Evolutionary conservation across 2,888 invertebrate genomes (phyloP), one percentile per base, ranked within the genome.

Genomic region (Apodemia zela): DNA sequence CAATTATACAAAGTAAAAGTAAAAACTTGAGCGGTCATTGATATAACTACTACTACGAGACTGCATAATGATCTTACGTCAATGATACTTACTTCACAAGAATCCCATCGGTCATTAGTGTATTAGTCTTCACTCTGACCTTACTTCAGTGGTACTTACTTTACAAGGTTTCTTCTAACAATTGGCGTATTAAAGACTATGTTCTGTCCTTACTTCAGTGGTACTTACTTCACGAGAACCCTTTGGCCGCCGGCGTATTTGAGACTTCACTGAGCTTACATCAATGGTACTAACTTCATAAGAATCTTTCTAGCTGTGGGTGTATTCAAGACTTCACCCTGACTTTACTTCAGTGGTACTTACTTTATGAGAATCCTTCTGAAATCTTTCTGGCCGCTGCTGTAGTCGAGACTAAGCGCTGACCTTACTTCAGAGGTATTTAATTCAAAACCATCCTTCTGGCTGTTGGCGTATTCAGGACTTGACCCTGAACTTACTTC

Each of bases 401-500:
- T 96, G 80, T 98, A 98, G 42, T 98, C 98, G 8, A 33, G 8
- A 33, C 7, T 3, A 3, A 6, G 6, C 33, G 1, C 7, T 33
- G 33, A 33, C 8, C 8, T 33, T 33, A 33, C 3, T 10, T 35
- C 10, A 35, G 2, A 33, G 17, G 3, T n/a, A 29, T 90, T 89
- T 86, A 97, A 98, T 93, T 98, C 98, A 80, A 98, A 98, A 10
- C 98, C 97, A 79, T 98, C 98, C 81, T 97, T 97, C 78, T 97
- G 96, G 0, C 98, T 98, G 72, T 96, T 96, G 47, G 97, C 96
- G 80, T 98, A 98, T 45, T 98, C 98, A 10, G 10, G 35, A 35
- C 10, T 10, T 2, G 8, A 35, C 35, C 10, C 35, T 35, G 35
- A 2, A 0, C 35, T 35, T 35, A 35, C 7, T 7, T 35, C 2